These are phyloP conservation scores for Rhinopithecus roxellana DNA, from an alignment of 2,113 vertebrate genomes.

Conservation along the genomic window DNA sequence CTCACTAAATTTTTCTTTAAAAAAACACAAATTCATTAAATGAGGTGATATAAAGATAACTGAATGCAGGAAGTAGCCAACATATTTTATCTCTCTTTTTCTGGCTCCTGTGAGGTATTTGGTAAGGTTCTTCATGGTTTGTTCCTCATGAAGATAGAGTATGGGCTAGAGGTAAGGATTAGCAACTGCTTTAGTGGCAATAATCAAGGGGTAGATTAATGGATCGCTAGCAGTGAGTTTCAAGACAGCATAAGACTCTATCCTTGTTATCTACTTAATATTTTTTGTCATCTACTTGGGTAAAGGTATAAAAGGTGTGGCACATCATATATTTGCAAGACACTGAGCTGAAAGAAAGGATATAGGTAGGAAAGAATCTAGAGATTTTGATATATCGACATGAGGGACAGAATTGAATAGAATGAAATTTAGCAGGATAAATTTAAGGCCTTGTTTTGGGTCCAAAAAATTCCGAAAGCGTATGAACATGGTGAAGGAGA, in stretches of 20 bases:
- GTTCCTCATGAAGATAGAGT: not conserved
- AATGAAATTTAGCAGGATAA: conserved; percentile 3
- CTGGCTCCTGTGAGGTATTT: not conserved
- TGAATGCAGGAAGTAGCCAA: not conserved
- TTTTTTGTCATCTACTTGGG: not conserved
- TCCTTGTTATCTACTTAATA: not conserved
- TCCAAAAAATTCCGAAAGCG: not conserved
- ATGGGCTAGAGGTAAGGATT: not conserved
- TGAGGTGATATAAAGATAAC: not conserved
- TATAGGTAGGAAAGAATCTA: not conserved
- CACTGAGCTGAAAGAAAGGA: not conserved
- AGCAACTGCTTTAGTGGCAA: not conserved
- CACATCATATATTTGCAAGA: not conserved
- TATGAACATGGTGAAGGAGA: not conserved
- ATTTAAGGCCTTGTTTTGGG: not conserved
- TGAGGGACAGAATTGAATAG: not conserved
- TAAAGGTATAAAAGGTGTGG: not conserved
- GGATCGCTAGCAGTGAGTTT: not conserved
- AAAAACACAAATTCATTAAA: not conserved
- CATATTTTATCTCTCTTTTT: not conserved
- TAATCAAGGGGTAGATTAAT: not conserved
- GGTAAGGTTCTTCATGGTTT: not conserved
- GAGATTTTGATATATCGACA: not conserved
- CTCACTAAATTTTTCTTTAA: not conserved
- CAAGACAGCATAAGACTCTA: not conserved